phyloP scores from a whole-genome alignment of 2,888 invertebrate genomes.

The Amphimallon solstitiale region DNA sequence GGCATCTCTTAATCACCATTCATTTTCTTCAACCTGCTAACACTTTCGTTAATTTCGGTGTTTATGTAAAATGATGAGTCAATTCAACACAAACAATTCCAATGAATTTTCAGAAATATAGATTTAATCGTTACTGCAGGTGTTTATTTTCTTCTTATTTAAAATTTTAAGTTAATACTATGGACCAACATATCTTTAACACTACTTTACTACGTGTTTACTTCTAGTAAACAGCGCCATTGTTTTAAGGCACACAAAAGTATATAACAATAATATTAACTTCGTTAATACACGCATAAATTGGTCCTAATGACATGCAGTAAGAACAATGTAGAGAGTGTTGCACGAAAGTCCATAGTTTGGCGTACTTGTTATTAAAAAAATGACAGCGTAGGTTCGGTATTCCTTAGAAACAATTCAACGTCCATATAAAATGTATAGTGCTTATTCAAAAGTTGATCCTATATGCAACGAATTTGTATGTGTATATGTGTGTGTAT shows the following conservation, averaged over 20 bases:
- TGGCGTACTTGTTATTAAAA: conserved; percentile 11
- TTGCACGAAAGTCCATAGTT: background rate
- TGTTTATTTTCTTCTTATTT: too few relatives aligned
- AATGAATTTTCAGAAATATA: too few relatives aligned
- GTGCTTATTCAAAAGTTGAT: conserved; percentile 8
- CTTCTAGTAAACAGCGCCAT: conserved; percentile 8
- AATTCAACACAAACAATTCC: too few relatives aligned
- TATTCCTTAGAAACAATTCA: conserved; percentile 17
- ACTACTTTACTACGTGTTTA: conserved; percentile 1
- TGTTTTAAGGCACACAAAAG: background rate
- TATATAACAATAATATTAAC: background rate
- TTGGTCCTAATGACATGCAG: conserved; percentile 10
- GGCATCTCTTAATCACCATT: too few relatives aligned
- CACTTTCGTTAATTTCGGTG: too few relatives aligned
- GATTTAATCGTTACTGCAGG: too few relatives aligned
- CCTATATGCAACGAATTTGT: background rate
- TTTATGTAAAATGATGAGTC: too few relatives aligned
- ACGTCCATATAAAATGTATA: background rate
- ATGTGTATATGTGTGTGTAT: background rate
- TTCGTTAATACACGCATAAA: background rate
- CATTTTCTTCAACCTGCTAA: too few relatives aligned
- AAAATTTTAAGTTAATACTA: too few relatives aligned
- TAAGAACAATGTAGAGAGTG: conserved; percentile 5
- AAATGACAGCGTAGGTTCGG: conserved; percentile 6
- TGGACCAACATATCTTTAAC: too few relatives aligned